Percentiles rank a stretch among this genome's conserved stretches.
These are phyloP conservation scores for Rissa tridactyla DNA, from an alignment of 2,113 vertebrate genomes.

Conservation along the genomic window DNA sequence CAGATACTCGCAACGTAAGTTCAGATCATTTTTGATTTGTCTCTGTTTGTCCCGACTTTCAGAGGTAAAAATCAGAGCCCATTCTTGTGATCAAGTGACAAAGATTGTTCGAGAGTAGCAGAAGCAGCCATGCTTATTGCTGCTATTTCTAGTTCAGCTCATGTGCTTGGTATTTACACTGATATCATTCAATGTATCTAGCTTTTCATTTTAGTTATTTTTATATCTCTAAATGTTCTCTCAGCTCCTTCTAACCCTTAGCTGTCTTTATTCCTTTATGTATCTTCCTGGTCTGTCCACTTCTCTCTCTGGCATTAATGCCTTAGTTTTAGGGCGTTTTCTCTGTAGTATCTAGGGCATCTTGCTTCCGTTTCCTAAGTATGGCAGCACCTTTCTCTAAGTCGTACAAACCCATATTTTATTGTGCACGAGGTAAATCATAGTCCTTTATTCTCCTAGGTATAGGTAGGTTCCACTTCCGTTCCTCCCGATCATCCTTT, in stretches of 20 bases:
- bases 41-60: neutral
- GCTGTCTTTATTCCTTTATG: neutral
- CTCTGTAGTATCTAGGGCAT: neutral
- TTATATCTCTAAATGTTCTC: neutral
- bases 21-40: neutral
- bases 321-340: neutral
- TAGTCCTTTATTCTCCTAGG: neutral
- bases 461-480: neutral
- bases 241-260: constrained; percentile 29
- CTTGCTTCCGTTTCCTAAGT: neutral
- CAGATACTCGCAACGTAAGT: neutral
- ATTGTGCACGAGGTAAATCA: neutral
- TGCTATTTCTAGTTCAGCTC: neutral
- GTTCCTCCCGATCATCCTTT: neutral
- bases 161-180: neutral
- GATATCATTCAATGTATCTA: neutral
- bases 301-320: neutral
- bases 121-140: neutral
- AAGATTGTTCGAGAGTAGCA: neutral
- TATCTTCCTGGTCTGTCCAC: neutral
- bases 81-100: neutral
- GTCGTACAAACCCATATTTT: neutral
- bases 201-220: neutral
- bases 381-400: neutral
- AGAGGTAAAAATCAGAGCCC: neutral